Evolutionary conservation across 2,797 vertebrate species (phyloP).

Genomic region (Pipistrellus nathusii): DNA sequence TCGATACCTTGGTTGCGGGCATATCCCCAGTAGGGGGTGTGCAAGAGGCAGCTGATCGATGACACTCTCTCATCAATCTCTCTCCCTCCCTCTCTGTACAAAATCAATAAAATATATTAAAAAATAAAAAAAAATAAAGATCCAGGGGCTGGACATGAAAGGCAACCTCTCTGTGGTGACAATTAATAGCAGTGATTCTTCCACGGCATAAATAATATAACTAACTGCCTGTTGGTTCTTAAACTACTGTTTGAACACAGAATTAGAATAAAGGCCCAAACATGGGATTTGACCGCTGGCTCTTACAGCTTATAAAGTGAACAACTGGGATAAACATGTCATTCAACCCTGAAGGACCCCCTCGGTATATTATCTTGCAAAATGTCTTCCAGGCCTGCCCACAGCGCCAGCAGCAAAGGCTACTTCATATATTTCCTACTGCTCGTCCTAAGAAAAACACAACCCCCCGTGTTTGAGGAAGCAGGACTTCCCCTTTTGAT

Average conservation of each 20-base stretch:
- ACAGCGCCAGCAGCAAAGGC: not conserved
- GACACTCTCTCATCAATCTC: too few relatives aligned
- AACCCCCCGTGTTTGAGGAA: constrained; percentile 48
- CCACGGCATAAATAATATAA: not conserved
- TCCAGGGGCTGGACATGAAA: not conserved
- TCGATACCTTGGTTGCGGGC: too few relatives aligned
- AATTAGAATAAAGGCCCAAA: not conserved
- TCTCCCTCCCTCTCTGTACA: too few relatives aligned
- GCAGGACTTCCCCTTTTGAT: constrained; percentile 62
- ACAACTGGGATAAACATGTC: not conserved
- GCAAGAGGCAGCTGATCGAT: too few relatives aligned
- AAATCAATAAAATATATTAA: too few relatives aligned
- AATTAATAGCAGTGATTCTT: not conserved
- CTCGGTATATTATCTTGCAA: not conserved
- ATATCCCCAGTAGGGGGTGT: too few relatives aligned
- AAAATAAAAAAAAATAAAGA: too few relatives aligned
- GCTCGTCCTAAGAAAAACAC: constrained; percentile 60
- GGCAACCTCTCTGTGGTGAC: not conserved
- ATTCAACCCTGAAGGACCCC: not conserved
- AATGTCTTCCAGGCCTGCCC: not conserved
- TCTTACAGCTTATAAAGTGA: not conserved
- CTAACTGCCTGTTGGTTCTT: not conserved
- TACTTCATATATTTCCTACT: constrained; percentile 12
- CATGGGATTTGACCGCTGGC: not conserved
- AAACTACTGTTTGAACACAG: not conserved